Conservation (phyloP, 2,113 vertebrate genomes). For the Axis porcinus region DNA sequence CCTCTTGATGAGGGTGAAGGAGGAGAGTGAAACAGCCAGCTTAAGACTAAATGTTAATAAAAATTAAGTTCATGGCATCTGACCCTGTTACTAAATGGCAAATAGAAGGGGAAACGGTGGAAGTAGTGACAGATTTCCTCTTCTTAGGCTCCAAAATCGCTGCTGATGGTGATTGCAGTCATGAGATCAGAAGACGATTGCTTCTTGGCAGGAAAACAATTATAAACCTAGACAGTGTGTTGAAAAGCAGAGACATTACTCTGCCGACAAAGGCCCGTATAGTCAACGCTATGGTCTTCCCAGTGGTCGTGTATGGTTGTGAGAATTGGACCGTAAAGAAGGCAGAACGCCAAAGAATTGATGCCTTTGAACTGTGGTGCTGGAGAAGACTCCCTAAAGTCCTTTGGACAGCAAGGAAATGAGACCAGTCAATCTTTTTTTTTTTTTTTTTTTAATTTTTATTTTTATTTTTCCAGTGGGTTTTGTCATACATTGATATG, state of each 20-base stretch:
- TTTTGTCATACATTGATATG: too few species aligned
- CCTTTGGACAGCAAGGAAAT: not conserved
- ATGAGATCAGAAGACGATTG: not conserved
- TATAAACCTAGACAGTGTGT: not conserved
- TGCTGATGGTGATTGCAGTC: not conserved
- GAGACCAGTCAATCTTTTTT: not conserved
- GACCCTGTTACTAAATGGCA: not conserved
- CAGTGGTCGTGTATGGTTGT: not conserved
- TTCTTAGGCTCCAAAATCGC: not conserved
- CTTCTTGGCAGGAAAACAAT: not conserved
- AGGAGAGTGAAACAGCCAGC: not conserved
- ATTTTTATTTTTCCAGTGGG: too few species aligned
- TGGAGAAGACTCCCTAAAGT: not conserved
- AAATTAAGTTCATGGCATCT: not conserved
- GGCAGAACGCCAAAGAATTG: not conserved
- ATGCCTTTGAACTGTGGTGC: not conserved
- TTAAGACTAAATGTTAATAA: not conserved
- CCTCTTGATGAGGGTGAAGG: not conserved
- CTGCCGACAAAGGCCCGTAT: accelerated
- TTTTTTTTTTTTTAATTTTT: too few species aligned
- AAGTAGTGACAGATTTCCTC: not conserved
- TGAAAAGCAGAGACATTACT: not conserved
- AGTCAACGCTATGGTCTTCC: not conserved
- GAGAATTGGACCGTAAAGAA: not conserved
- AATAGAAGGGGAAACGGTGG: not conserved